Percentiles rank a stretch among this genome's conserved stretches.
Conservation (phyloP, 1,140 invertebrate species). For the Bombus ignitus region DNA sequence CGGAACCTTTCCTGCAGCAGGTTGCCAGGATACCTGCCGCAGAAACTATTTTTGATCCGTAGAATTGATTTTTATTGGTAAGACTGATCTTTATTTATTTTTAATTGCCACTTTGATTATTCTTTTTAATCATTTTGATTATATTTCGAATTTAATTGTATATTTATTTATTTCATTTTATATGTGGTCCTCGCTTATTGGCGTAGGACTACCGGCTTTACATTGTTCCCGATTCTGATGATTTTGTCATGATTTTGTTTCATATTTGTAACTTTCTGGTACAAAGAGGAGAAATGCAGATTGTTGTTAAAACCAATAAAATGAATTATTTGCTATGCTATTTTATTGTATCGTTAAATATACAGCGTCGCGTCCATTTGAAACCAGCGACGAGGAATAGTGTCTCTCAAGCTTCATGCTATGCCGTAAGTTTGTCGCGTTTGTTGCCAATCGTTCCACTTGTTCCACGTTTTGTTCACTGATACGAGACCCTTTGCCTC, state of each 20-base stretch:
- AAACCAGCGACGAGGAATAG: not conserved
- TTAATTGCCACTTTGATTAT: not conserved
- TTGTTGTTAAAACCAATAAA: no score
- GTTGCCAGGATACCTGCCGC: not conserved
- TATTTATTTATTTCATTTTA: no score
- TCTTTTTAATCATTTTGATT: no score
- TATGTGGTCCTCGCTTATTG: no score
- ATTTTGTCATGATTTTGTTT: no score
- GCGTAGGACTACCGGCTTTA: no score
- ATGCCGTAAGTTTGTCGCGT: slow-evolving; percentile 19
- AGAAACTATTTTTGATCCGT: not conserved
- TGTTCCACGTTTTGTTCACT: slow-evolving; percentile 68
- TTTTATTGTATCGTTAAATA: not conserved
- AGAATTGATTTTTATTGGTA: not conserved
- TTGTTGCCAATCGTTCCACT: slow-evolving; percentile 69
- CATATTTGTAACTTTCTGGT: no score
- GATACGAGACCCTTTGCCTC: slow-evolving; percentile 67
- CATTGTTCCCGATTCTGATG: no score
- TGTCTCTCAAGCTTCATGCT: not conserved
- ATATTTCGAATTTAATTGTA: no score
- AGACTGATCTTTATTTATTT: not conserved
- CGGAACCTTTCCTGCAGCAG: slow-evolving; percentile 39
- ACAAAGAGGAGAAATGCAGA: no score
- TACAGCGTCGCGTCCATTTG: not conserved
- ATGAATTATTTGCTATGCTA: not conserved